phyloP scores from a whole-genome alignment of 2,888 invertebrate species.

The Tachystola acroxantha region DNA sequence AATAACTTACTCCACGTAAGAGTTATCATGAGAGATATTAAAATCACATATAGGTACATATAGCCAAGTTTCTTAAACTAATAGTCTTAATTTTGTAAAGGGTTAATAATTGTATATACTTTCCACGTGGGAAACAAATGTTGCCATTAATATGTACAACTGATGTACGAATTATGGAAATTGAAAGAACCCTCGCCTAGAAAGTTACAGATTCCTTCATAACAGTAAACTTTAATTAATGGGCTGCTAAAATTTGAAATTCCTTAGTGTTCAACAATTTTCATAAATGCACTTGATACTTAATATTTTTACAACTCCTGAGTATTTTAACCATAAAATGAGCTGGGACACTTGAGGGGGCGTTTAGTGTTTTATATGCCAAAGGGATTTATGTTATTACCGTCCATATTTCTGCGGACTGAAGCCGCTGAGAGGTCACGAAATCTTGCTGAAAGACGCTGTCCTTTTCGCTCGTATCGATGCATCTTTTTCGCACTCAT shows the following conservation, averaged over 20 bases:
- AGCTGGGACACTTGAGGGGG: conserved; percentile 62
- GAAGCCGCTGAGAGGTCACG: conserved; percentile 76
- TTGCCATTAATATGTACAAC: too few relatives aligned
- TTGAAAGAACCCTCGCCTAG: too few relatives aligned
- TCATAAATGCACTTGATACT: conserved; percentile 45
- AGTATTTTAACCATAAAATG: conserved; percentile 52
- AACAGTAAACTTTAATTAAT: too few relatives aligned
- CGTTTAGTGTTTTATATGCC: conserved; percentile 79
- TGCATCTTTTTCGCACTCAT: conserved; percentile 46
- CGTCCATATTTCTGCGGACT: conserved; percentile 76
- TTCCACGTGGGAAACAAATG: too few relatives aligned
- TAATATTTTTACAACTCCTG: conserved; percentile 38
- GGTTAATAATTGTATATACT: too few relatives aligned
- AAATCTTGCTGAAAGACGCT: conserved; percentile 59
- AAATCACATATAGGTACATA: too few relatives aligned
- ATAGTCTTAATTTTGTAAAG: too few relatives aligned
- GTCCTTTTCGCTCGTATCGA: conserved; percentile 39
- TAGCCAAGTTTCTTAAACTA: too few relatives aligned
- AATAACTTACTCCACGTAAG: too few relatives aligned
- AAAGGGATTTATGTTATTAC: conserved; percentile 78
- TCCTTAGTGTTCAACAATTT: conserved; percentile 38
- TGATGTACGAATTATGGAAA: too few relatives aligned
- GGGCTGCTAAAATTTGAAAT: conserved; percentile 20
- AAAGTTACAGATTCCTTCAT: too few relatives aligned
- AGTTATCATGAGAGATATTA: too few relatives aligned